phyloP scores from a whole-genome alignment of 2,797 vertebrate genomes.

The Gadopsis marmoratus region DNA sequence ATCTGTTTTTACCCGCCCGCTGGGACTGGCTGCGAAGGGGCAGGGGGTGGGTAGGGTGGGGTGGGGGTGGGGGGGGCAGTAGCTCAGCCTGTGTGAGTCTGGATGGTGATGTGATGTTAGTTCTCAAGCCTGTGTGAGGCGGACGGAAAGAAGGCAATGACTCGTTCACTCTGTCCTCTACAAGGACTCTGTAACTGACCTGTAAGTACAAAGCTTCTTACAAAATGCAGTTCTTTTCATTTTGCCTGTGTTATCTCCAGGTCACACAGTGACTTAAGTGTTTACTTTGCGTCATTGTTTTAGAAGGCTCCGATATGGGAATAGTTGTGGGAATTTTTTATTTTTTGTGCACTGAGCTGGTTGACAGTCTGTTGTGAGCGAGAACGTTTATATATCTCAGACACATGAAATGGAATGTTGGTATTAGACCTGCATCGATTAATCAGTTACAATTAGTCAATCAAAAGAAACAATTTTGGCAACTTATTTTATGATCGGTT shows the following conservation, averaged over 20 bases:
- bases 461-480: background rate
- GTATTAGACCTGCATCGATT: background rate
- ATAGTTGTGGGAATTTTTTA: background rate
- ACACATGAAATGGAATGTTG: background rate
- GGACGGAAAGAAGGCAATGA: slow-evolving; percentile 50
- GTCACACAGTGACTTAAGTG: background rate
- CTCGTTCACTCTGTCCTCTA: slow-evolving; percentile 48
- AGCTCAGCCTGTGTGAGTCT: slow-evolving; percentile 46
- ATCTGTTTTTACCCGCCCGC: slow-evolving; percentile 20
- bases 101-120: slow-evolving; percentile 72
- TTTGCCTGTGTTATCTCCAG: background rate
- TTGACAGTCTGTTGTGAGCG: background rate
- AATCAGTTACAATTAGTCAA: background rate
- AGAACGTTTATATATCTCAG: background rate
- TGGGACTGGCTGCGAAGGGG: slow-evolving; percentile 47
- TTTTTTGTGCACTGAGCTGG: background rate
- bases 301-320: background rate
- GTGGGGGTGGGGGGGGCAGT: slow-evolving; percentile 45
- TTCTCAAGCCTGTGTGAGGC: slow-evolving; percentile 79
- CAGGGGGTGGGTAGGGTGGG: slow-evolving; percentile 36
- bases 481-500: background rate
- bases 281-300: slow-evolving; percentile 1
- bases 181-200: slow-evolving; percentile 38
- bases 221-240: background rate
- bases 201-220: slow-evolving; percentile 56